A percentile compares a stretch with the other conserved stretches of the same genome.
Evolutionary conservation across 2,113 vertebrate species (phyloP).

Genomic region (Sardina pilchardus): DNA sequence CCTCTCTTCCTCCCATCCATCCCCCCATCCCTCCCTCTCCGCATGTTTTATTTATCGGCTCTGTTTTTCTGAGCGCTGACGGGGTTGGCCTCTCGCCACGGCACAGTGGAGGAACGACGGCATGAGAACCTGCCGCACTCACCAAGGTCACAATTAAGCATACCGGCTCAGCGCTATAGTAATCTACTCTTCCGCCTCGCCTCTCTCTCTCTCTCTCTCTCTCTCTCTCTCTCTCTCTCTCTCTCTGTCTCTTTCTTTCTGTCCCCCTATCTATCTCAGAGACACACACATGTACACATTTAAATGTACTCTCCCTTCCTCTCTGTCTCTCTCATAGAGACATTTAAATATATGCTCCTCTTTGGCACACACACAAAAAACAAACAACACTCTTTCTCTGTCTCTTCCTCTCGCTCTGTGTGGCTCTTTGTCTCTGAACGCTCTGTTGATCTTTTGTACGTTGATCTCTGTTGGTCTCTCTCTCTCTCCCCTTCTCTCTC

Average conservation of each 20-base stretch:
- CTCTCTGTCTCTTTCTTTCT: background rate
- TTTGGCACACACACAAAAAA: background rate
- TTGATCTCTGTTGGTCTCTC: background rate
- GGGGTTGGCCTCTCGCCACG: background rate
- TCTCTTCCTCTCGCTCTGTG: background rate
- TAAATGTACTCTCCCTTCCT: background rate
- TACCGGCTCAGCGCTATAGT: background rate
- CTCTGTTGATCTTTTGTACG: background rate
- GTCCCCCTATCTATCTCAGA: background rate
- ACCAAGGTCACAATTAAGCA: slow-evolving; percentile 11
- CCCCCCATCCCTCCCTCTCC: background rate
- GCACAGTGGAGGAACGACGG: background rate
- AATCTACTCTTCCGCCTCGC: background rate
- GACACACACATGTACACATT: background rate
- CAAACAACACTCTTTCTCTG: background rate
- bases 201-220: background rate
- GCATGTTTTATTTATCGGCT: slow-evolving; percentile 7
- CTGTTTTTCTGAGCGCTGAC: background rate
- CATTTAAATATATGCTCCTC: background rate
- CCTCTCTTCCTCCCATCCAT: background rate
- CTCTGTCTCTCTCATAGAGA: too few species aligned
- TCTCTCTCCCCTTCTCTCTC: background rate
- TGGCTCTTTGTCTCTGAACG: background rate
- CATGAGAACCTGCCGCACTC: background rate
- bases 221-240: background rate